A percentile compares a stretch with the other conserved stretches of the same genome.
phyloP scores from a whole-genome alignment of 2,888 invertebrate species.

The Gymnocheta viridis region DNA sequence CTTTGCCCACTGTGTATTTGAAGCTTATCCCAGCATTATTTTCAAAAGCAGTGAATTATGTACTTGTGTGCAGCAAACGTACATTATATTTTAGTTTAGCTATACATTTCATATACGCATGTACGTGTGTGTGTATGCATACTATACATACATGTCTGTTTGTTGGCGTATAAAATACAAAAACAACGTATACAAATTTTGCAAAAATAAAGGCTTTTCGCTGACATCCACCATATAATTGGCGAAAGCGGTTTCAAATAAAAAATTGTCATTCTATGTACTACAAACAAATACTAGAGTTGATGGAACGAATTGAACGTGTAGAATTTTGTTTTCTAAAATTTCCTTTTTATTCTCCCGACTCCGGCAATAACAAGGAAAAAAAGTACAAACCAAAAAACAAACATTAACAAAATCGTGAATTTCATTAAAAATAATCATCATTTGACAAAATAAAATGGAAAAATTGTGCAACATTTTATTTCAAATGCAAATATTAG shows the following conservation, averaged over 20 bases:
- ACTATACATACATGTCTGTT: not conserved
- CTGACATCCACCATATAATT: slow-evolving; percentile 39
- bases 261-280: not conserved
- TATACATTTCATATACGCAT: not conserved
- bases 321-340: slow-evolving; percentile 53
- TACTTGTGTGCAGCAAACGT: not conserved
- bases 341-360: slow-evolving; percentile 17
- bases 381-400: slow-evolving; percentile 56
- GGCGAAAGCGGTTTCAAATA: slow-evolving; percentile 42
- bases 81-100: not conserved
- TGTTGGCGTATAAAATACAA: not conserved
- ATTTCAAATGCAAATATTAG: slow-evolving; percentile 11
- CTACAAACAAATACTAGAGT: not conserved
- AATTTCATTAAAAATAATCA: slow-evolving; percentile 69
- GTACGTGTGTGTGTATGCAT: too few relatives aligned
- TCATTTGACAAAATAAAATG: slow-evolving; percentile 52
- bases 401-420: slow-evolving; percentile 69
- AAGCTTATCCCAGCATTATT: slow-evolving; percentile 42
- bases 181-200: not conserved
- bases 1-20: slow-evolving; percentile 3
- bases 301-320: slow-evolving; percentile 34
- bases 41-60: slow-evolving; percentile 17
- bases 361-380: slow-evolving; percentile 9
- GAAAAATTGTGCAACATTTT: slow-evolving; percentile 52
- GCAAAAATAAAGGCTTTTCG: slow-evolving; percentile 19